These are phyloP conservation scores for Trachelus stipa DNA, from an alignment of 2,888 invertebrate genomes.

Conservation along the genomic window DNA sequence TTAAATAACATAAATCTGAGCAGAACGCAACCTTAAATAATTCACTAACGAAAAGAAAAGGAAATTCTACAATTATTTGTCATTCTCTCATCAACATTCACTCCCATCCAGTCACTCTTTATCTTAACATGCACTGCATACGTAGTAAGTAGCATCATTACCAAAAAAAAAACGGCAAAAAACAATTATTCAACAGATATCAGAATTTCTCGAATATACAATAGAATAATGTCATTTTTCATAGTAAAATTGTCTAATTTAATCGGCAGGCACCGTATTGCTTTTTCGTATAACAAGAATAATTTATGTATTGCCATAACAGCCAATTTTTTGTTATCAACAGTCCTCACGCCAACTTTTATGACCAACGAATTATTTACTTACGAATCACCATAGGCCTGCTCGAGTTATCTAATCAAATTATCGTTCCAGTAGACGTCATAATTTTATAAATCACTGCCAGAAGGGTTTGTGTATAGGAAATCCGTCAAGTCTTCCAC, in stretches of 20 bases:
- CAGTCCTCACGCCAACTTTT: neutral
- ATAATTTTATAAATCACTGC: neutral
- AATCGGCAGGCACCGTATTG: constrained; percentile 8
- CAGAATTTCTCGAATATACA: neutral
- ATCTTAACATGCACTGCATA: neutral
- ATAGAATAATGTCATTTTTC: neutral
- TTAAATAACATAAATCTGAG: neutral
- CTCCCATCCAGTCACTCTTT: neutral
- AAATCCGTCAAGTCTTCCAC: neutral
- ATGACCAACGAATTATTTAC: neutral
- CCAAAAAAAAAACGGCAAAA: neutral
- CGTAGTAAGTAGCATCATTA: neutral
- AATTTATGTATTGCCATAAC: neutral
- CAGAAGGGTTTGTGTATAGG: neutral
- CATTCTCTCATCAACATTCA: neutral
- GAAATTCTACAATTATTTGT: neutral
- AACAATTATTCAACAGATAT: neutral
- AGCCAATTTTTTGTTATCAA: neutral
- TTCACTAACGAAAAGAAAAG: neutral
- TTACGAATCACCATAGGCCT: neutral
- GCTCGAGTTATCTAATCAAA: neutral
- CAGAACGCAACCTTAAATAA: neutral
- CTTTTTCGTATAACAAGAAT: constrained; percentile 5
- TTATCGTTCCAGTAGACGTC: neutral
- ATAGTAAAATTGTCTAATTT: neutral